Percentiles rank a stretch among this genome's conserved stretches.
phyloP scores from a whole-genome alignment of 2,797 vertebrate species.

The Urosaurus nigricauda region DNA sequence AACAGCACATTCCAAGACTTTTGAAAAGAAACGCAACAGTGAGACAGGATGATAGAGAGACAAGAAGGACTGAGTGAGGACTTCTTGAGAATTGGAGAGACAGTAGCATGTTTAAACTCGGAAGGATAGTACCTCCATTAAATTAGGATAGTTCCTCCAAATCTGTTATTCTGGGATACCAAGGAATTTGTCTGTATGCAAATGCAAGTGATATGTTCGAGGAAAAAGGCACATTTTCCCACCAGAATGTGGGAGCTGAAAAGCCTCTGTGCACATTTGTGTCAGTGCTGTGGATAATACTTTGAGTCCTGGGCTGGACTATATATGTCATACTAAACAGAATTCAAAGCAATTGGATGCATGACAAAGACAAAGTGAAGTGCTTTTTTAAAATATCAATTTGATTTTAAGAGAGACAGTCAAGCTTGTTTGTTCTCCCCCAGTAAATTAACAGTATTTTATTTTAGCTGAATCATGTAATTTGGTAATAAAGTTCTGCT shows the following conservation, averaged over 20 bases:
- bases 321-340: not conserved
- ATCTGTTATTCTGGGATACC: not conserved
- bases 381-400: not conserved
- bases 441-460: not conserved
- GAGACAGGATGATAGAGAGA: no score
- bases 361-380: not conserved
- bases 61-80: no score
- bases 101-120: no score
- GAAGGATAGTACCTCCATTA: not conserved
- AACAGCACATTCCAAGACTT: no score
- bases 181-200: not conserved
- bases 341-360: not conserved
- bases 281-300: not conserved
- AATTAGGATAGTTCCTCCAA: no score
- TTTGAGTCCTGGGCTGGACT: not conserved
- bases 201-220: no score
- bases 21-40: no score
- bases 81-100: no score
- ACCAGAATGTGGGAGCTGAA: not conserved
- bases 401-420: not conserved
- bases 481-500: not conserved
- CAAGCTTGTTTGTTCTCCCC: not conserved
- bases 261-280: not conserved
- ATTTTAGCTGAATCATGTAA: not conserved
- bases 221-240: no score